Percentiles rank a stretch among this genome's conserved stretches.
Conservation (phyloP, 2,797 vertebrate genomes). For the Betta splendens region DNA sequence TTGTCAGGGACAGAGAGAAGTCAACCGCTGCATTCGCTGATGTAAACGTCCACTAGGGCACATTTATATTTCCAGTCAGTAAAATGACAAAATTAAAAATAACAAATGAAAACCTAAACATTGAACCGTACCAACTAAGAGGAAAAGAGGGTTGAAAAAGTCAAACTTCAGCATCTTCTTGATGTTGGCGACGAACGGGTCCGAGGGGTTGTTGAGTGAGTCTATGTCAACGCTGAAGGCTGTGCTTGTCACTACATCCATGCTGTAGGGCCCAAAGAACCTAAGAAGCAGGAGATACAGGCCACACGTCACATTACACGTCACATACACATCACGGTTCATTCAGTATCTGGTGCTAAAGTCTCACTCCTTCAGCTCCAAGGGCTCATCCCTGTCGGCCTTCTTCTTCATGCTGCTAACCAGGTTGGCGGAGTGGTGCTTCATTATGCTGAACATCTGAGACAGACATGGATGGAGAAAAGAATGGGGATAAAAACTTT, state of each 20-base stretch:
- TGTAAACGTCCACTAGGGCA: neutral
- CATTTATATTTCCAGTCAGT: no score
- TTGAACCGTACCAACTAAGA: conserved; percentile 62
- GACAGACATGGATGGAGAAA: conserved; percentile 1
- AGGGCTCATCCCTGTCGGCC: conserved; percentile 58
- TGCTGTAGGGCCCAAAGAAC: conserved; percentile 82
- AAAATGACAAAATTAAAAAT: no score
- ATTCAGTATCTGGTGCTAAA: no score
- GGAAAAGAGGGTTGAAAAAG: conserved; percentile 65
- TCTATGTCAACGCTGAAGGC: conserved; percentile 83
- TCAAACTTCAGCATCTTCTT: conserved; percentile 81
- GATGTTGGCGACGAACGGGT: conserved; percentile 82
- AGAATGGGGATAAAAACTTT: no score
- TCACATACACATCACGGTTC: no score
- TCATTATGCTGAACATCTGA: conserved; percentile 83
- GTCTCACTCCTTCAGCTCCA: conserved; percentile 78
- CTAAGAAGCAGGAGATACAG: no score
- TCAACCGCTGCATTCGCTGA: neutral
- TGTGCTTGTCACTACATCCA: conserved; percentile 85
- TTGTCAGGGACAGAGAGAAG: neutral
- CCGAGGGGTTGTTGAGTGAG: conserved; percentile 82
- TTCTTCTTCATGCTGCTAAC: conserved; percentile 71
- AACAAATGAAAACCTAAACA: neutral
- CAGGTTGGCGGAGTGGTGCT: conserved; percentile 68
- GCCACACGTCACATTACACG: conserved; percentile 12